Base-by-base conservation (phyloP, 1,140 invertebrate genomes). In the Whitmania pigra region DNA sequence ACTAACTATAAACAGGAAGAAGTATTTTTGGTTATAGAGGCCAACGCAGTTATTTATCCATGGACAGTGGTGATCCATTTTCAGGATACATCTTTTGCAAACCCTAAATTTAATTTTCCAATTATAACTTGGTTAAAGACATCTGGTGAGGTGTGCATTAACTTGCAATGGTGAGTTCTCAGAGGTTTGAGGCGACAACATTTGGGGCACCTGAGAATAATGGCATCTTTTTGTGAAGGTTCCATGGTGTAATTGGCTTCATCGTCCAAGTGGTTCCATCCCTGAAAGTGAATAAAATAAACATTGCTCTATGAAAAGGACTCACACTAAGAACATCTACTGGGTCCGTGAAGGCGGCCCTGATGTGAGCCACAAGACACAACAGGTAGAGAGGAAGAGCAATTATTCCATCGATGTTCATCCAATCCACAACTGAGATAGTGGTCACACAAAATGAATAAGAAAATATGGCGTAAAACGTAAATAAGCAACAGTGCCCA, bases 61-160 rank as follows among this genome's bases (percentile, higher is more conserved):
- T 0, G 93, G 94, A 84, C 94, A 98, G 81, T 98, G 96, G 83
- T 99, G 96, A 82, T 99, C 96, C 96, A 99, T 99, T 85, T 97
- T 97, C 72, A 90, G 85, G 75, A 98, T 94, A 81, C 94, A 97
- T 76, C 88, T 75, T 66, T 81, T 78, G 75, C 83, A 84, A 22
- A 84, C 79, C 77, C 81, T 82, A 76, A 68, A 78, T 63, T 31
- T 49, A 49, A 49, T 49, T 11, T 49, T 49, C 11, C 9, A 49
- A 49, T 7, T 49, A 49, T 49, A 49, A 49, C 15, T 1, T 49
- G 43, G 43, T 49, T 49, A 49, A 17, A 17, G 43, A 49, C 43
- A 49, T 49, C 43, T 49, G 43, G 43, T 49, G 9, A 17, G 43
- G 43, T 49, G 15, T 49, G 43, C 90, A 80, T 92, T 94, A 69